Base-by-base conservation (phyloP, 2,113 vertebrate species). In the Balaeniceps rex region DNA sequence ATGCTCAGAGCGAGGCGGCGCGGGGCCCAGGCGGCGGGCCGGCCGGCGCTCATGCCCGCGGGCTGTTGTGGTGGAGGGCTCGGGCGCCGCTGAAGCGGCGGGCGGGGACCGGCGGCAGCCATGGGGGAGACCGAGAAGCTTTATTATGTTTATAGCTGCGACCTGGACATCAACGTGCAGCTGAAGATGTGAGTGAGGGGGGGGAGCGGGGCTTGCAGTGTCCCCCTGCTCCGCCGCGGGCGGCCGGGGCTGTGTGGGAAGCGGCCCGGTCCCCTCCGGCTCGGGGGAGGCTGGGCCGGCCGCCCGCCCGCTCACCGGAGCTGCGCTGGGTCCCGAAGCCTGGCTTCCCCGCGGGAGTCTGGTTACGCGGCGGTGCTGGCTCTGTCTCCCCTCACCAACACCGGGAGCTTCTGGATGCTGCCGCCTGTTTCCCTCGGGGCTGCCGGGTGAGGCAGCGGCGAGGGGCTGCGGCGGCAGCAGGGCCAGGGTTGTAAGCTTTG, bases 141-240 rank as follows among this genome's bases (percentile, higher is more conserved):
- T 92, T 98, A 98, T 93, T 99, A 99, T 94, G 99, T 99, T 36
- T 99, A 99, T 87, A 99, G 99, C 89, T 99, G 99, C 83, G 99
- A 99, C 79, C 34, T 99, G 98, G 99, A 99, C 94, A 99, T 99
- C 96, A 99, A 99, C 84, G 99, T 99, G 85, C 99, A 99, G 96
- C 98, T 99, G 49, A 99, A 99, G 96, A 99, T 99, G 99, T 99
- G 88, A 99, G 99, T 98, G 72, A 23, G 36, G 28, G 15, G 11
- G 25, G 14, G 42, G 12, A 10, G 5, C 11, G 38, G 60, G 80
- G 28, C 19, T 61, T 24, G 36, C 25, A 33, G 47, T 5, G 14
- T 10, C 7, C 21, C 21, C 4, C 9, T 6, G 70, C 19, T 14
- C 36, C 22, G 34, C 38, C 6, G 34, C 7, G 17, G 60, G 7